These are phyloP conservation scores for Zaprionus africanus DNA, from an alignment of 1,140 invertebrate species.

Conservation along the genomic window DNA sequence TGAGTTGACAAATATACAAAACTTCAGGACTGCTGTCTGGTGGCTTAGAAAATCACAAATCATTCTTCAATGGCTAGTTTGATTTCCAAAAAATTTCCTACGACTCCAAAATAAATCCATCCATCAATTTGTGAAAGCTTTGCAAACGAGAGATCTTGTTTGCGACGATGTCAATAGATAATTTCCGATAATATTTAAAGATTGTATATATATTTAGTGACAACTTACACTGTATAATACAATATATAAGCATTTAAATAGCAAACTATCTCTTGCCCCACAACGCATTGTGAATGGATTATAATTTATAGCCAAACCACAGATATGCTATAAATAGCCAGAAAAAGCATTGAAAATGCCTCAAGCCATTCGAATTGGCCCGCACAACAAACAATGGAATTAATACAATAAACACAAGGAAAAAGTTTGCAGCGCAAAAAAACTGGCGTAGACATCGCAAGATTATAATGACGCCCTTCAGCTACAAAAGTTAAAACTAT, in stretches of 20 bases:
- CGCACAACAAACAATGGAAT: conserved; percentile 24
- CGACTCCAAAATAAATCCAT: not conserved
- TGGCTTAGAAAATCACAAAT: conserved; percentile 22
- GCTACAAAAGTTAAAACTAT: conserved; percentile 1
- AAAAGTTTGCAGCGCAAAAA: conserved; percentile 25
- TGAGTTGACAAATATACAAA: conserved; percentile 54
- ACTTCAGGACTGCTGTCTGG: not conserved
- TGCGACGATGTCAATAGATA: not conserved
- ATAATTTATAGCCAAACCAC: conserved; percentile 24
- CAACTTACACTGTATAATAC: not conserved
- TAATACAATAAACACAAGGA: conserved; percentile 25
- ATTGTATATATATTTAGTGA: conserved; percentile 2
- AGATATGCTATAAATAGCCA: conserved; percentile 29
- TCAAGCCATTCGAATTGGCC: conserved; percentile 11
- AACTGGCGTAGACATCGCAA: not conserved
- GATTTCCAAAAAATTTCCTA: not conserved
- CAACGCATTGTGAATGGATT: not conserved
- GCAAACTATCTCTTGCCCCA: not conserved
- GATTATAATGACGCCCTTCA: conserved; percentile 33
- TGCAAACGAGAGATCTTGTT: not conserved
- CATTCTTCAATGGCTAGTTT: not conserved
- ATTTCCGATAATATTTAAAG: not conserved
- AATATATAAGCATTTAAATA: not conserved
- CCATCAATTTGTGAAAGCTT: not conserved
- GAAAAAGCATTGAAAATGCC: conserved; percentile 5